phyloP scores from a whole-genome alignment of 2,113 vertebrate genomes.

The Scopus umbretta region DNA sequence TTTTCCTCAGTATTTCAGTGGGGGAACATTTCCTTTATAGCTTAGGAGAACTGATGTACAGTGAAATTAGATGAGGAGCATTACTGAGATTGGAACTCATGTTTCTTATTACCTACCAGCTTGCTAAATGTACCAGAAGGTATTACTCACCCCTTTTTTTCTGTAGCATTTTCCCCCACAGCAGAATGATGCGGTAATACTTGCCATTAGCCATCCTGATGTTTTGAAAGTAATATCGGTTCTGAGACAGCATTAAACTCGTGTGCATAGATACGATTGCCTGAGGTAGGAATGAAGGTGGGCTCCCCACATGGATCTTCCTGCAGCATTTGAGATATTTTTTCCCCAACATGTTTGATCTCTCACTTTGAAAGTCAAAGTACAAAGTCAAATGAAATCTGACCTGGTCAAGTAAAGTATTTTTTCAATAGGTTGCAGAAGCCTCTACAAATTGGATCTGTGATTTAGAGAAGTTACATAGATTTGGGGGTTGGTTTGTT shows the following conservation, averaged over 20 bases:
- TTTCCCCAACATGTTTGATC: background rate
- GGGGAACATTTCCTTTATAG: background rate
- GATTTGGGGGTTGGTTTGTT: background rate
- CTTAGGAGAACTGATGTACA: background rate
- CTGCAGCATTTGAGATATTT: background rate
- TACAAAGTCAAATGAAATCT: slow-evolving; percentile 29
- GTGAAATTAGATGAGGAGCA: background rate
- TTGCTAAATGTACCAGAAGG: background rate
- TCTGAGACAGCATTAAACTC: background rate
- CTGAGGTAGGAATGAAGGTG: background rate
- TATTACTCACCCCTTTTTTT: background rate
- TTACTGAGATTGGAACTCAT: background rate
- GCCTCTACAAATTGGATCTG: background rate
- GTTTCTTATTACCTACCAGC: background rate
- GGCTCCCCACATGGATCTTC: background rate
- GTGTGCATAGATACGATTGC: fast-evolving
- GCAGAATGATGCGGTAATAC: background rate
- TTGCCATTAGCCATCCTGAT: background rate
- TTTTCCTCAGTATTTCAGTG: background rate
- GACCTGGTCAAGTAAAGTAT: slow-evolving; percentile 33
- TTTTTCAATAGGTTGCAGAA: slow-evolving; percentile 22
- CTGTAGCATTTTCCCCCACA: background rate
- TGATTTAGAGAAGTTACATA: slow-evolving; percentile 7
- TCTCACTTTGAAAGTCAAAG: slow-evolving; percentile 33
- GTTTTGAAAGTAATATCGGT: background rate